Conservation (phyloP, 2,113 vertebrate genomes). For the Xenotilapia leptura region DNA sequence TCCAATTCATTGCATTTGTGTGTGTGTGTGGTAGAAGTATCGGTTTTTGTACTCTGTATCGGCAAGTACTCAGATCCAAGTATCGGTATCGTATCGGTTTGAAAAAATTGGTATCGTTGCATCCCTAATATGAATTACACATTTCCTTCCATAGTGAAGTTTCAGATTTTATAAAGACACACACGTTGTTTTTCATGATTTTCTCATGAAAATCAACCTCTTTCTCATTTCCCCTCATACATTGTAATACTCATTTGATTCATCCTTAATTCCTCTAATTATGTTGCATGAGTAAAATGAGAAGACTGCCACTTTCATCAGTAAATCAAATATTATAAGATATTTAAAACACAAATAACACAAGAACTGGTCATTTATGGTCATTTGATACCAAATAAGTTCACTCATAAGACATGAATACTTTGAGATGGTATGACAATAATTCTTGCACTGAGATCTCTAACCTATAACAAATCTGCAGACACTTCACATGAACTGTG, state of each 20-base stretch:
- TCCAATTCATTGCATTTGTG: too few relatives aligned
- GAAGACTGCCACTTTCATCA: not conserved
- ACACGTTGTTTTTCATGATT: not conserved
- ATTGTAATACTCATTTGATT: not conserved
- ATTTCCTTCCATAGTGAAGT: not conserved
- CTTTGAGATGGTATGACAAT: not conserved
- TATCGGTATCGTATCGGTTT: too few relatives aligned
- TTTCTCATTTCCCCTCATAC: not conserved
- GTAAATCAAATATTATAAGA: not conserved
- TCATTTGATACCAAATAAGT: not conserved
- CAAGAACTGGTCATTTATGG: not conserved
- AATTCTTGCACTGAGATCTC: not conserved
- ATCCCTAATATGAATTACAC: too few relatives aligned
- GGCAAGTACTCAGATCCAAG: too few relatives aligned
- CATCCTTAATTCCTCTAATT: not conserved
- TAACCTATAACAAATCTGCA: conserved; percentile 22
- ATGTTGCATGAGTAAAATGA: not conserved
- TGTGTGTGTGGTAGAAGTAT: too few relatives aligned
- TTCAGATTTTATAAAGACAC: not conserved
- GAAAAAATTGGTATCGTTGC: too few relatives aligned
- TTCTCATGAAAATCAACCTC: not conserved
- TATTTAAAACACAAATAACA: not conserved
- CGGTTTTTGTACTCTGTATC: too few relatives aligned
- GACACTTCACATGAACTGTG: conserved; percentile 1
- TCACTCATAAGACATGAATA: not conserved